Evolutionary conservation across 2,888 invertebrate species (phyloP), one percentile per base, ranked within the genome.

Genomic region (Hetaerina titia): DNA sequence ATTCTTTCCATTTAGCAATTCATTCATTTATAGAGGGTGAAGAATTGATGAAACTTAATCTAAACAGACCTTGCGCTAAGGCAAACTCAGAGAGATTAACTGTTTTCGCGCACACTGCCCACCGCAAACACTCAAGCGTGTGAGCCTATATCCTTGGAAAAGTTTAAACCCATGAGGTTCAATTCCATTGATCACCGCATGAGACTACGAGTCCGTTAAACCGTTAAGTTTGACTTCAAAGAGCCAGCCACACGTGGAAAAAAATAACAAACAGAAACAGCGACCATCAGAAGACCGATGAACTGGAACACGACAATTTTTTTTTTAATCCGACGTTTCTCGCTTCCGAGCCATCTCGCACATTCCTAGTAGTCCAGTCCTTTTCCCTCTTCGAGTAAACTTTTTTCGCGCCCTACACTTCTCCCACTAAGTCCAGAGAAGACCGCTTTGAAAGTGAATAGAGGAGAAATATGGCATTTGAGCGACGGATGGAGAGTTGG

Each of bases 201-300:
- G 60, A 13, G 63, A 17, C 90, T 64, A 17, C 31, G 89, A 45
- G 45, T 22, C 89, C 89, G 58, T 89, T 89, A 56, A 60, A 31
- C 90, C 64, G 90, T 64, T 25, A 90, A 90, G 45, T 69, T 69
- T 64, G 22, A 90, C 90, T 69, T 90, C 90, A 90, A 90, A 90
- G 90, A 64, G 64, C 19, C 90, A 45, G 45, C 45, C 45, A 45
- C 45, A 58, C 25, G 60, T 31, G 22, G 15, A 69, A 92, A 89
- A 15, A 64, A 92, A 92, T 11, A 15, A 58, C 22, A 45, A 64
- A 9, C 69, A 74, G 56, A 57, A 81, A 56, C 19, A 22, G 56
- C 64, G 19, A 69, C 64, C 19, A 64, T 90, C 90, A 22, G 17
- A n/a, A 9, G 92, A 74, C 74, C 45, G 92, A 92, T 74, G 92